phyloP scores from a whole-genome alignment of 2,113 vertebrate genomes.

The Macrotus californicus region DNA sequence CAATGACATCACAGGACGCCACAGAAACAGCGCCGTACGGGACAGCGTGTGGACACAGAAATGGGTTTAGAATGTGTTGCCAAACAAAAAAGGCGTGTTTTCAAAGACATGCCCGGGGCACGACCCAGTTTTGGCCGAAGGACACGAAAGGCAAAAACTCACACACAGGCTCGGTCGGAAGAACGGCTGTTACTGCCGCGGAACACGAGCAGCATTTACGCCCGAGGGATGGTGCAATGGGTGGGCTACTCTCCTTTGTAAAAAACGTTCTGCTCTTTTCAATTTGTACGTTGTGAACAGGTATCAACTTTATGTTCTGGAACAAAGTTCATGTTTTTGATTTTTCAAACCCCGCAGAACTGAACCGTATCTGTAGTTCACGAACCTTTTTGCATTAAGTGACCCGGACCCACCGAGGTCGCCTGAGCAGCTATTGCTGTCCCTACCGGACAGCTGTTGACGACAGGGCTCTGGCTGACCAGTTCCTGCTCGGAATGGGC shows the following conservation, averaged over 20 bases:
- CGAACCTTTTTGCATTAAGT: not conserved
- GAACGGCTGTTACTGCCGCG: not conserved
- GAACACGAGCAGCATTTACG: rapidly evolving
- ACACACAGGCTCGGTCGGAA: not conserved
- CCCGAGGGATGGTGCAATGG: not conserved
- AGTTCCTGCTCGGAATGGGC: not conserved
- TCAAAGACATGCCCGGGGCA: not conserved
- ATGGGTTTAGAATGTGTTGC: not conserved
- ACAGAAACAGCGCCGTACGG: rapidly evolving
- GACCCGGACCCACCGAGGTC: not conserved
- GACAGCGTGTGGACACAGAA: not conserved
- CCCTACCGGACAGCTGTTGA: not conserved
- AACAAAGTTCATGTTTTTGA: not conserved
- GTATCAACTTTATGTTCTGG: not conserved
- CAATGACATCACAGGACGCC: not conserved
- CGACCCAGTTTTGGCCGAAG: not conserved
- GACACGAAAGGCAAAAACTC: not conserved
- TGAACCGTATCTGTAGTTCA: not conserved
- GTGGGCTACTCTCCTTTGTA: not conserved
- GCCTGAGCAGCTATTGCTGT: rapidly evolving
- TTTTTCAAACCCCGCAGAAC: not conserved
- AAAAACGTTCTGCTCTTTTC: not conserved
- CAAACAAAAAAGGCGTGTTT: not conserved
- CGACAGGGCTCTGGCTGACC: not conserved
- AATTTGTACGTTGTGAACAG: not conserved